Evolutionary conservation across 2,888 invertebrate genomes (phyloP), one percentile per base, ranked within the genome.

Genomic region (Ormyrus thymus): DNA sequence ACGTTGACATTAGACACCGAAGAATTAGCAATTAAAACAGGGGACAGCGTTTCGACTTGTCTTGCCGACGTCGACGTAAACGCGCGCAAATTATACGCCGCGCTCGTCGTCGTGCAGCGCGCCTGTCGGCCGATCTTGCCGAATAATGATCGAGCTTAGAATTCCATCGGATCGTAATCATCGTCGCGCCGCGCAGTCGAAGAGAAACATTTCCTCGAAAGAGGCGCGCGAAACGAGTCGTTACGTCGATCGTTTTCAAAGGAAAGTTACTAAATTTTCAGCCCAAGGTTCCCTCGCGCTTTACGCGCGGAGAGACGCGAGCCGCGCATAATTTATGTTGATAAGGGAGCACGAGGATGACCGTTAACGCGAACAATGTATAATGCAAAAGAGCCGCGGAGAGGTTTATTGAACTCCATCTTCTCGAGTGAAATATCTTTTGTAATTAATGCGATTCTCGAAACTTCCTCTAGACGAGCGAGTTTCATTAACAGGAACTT

Each of bases 251-350:
- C 29, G 4, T 29, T 29, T 29, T 29, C 29, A 29, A 4, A 29
- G 29, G 29, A 29, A 29, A 29, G 29, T 29, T 29, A 29, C 29
- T 29, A 29, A 29, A 4, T 29, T 29, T 3, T 2, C 29, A 4
- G 1, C 29, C 29, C 29, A 29, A 29, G 29, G 29, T 29, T 29
- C 2, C 2, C 29, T 1, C 29, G 29, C 3, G 29, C 29, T n/a
- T n/a, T n/a, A n/a, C n/a, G 29, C 29, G 29, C 29, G 29, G 29
- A 29, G 29, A 1, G 29, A 68, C 55, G 64, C 4, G 4, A 43
- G 61, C 29, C 13, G 55, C 58, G 78, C 50, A 65, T 78, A 74
- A 59, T 64, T 78, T 78, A 78, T 65, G 65, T 56, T 74, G 78
- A 78, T 78, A 69, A 77, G 71, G 9, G 71, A 59, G 56, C 62